Evolutionary conservation across 2,797 vertebrate species (phyloP), one percentile per base, ranked within the genome.

Genomic region (Cephalopachus bancanus): DNA sequence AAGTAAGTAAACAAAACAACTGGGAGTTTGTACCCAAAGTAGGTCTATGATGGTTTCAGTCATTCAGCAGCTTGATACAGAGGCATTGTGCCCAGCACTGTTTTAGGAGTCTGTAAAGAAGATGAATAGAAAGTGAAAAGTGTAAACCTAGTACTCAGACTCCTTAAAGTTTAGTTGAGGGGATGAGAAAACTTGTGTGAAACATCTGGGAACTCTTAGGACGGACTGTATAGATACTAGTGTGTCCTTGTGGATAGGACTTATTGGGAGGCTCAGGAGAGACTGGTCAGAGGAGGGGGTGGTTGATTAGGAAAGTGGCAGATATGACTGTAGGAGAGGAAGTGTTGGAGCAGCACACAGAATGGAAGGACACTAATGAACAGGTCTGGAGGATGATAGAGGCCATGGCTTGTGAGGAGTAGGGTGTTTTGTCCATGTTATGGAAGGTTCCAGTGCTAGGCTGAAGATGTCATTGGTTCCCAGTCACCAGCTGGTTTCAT

Each of bases 1-100:
- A 99, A 98, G 99, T 99, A 98, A 98, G 98, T 67, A 74, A 76
- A 14, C 28, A 85, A 1, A 57, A 11, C 51, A n/a, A 6, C 24
- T 80, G 65, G 60, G 51, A 51, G 14, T 64, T 55, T 20, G 53
- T 69, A 28, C 2, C 4, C 84, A 22, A 2, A 15, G 4, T 72
- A 60, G 69, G 22, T 92, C n/a, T 28, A 28, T 57, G 16, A 33
- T 74, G 57, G 37, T 62, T 81, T 80, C 20, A 33, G 81, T 93
- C 44, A 59, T 83, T 96, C 91, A 84, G 62, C 26, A 71, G 62
- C 83, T 57, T 0, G 16, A 2, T 87, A n/a, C 64, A n/a, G 57
- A 65, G 55, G 24, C 55, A 17, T 93, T 89, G 37, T 69, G 33
- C n/a, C n/a, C 67, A n/a, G 5, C 3, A 17, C 37, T 79, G 3